A percentile compares a stretch with the other conserved stretches of the same genome.
These are phyloP conservation scores for Dendrocincla tyrannina DNA, from an alignment of 2,797 vertebrate genomes.

Conservation along the genomic window DNA sequence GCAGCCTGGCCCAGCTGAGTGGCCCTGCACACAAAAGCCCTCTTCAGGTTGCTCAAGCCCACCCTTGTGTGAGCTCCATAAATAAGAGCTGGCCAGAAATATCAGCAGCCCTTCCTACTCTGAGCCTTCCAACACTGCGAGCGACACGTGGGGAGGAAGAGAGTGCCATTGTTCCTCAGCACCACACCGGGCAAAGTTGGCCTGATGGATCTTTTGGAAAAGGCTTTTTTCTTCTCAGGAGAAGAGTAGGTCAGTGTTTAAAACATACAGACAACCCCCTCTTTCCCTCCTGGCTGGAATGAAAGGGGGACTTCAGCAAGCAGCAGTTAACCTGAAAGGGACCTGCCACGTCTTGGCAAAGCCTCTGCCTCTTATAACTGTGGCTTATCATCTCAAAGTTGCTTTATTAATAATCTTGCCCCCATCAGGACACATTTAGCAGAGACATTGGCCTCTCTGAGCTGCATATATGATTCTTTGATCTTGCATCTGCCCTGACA, in stretches of 20 bases:
- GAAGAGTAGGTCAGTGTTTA: neutral
- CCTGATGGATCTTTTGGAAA: neutral
- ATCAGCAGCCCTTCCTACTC: slow-evolving; percentile 46
- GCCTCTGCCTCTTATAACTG: neutral
- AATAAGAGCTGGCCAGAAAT: slow-evolving; percentile 48
- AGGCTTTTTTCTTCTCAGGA: neutral
- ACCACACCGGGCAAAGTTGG: neutral
- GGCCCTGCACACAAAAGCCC: slow-evolving; percentile 49
- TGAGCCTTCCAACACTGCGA: neutral
- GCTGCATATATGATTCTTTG: slow-evolving; percentile 59
- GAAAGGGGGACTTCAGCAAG: slow-evolving; percentile 41
- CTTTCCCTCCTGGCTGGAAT: neutral
- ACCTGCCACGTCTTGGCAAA: neutral
- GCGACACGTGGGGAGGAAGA: slow-evolving; percentile 1
- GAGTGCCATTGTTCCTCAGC: slow-evolving; percentile 3
- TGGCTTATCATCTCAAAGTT: neutral
- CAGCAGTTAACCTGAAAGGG: neutral
- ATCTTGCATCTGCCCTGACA: slow-evolving; percentile 63
- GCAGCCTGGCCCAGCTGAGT: slow-evolving; percentile 31
- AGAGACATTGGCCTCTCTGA: neutral
- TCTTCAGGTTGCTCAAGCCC: slow-evolving; percentile 67
- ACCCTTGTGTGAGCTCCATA: slow-evolving; percentile 58
- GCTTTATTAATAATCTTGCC: slow-evolving; percentile 55
- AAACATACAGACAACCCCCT: neutral
- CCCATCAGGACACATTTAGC: slow-evolving; percentile 37